Evolutionary conservation across 2,113 vertebrate species (phyloP).

Genomic region (Lasiurus cinereus): DNA sequence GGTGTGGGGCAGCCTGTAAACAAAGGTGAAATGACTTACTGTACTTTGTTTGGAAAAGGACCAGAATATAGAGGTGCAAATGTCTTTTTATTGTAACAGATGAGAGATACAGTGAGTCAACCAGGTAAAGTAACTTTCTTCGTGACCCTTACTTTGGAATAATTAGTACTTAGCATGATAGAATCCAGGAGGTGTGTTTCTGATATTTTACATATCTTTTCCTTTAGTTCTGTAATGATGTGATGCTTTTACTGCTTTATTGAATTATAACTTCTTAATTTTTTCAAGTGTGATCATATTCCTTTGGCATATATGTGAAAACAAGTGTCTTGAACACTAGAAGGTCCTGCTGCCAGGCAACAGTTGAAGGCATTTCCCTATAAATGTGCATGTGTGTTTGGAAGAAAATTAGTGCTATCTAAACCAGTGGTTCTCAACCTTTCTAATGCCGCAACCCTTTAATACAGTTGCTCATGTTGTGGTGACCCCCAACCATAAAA

Average conservation of each 20-base stretch:
- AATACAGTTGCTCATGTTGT: too few relatives aligned
- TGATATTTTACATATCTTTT: background rate
- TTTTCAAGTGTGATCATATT: background rate
- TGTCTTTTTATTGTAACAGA: background rate
- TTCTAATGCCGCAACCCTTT: too few relatives aligned
- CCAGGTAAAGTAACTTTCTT: background rate
- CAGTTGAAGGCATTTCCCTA: background rate
- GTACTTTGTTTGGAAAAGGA: conserved; percentile 30
- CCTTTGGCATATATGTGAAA: background rate
- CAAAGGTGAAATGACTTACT: conserved; percentile 16
- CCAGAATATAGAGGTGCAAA: background rate
- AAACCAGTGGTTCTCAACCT: background rate
- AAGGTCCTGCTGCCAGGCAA: background rate
- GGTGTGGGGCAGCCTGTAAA: background rate
- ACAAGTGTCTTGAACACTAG: background rate
- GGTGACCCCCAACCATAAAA: too few relatives aligned
- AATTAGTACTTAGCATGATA: background rate
- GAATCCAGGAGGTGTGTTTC: background rate
- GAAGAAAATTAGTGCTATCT: conserved; percentile 13
- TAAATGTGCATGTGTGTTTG: background rate
- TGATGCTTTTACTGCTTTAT: background rate
- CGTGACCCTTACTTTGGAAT: background rate
- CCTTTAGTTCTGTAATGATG: conserved; percentile 23
- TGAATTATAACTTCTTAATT: background rate
- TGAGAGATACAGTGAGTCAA: background rate